Evolutionary conservation across 2,113 vertebrate genomes (phyloP).

Genomic region (Formicarius rufipectus): DNA sequence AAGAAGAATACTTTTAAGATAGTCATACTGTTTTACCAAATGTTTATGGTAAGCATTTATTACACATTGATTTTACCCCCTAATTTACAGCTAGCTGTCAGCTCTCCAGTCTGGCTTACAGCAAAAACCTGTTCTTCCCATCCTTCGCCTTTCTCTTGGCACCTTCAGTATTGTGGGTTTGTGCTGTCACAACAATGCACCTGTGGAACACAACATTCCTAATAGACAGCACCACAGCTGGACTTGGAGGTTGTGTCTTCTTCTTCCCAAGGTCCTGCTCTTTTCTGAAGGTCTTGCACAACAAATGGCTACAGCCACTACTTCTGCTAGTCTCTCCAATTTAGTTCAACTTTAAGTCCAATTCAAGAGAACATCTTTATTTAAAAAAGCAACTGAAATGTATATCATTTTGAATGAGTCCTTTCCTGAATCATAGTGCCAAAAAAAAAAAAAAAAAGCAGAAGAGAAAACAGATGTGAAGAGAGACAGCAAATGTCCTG

Average conservation of each 20-base stretch:
- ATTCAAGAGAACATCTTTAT: not conserved
- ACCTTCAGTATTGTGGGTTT: not conserved
- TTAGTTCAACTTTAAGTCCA: not conserved
- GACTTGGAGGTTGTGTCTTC: not conserved
- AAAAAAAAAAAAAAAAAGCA: not conserved
- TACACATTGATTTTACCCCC: not conserved
- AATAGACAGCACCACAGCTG: not conserved
- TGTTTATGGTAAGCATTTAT: not conserved
- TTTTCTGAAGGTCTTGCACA: not conserved
- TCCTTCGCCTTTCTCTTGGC: not conserved
- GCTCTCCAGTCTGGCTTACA: not conserved
- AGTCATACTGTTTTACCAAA: not conserved
- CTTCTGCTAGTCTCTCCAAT: not conserved
- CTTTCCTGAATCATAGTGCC: not conserved
- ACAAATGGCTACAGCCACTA: not conserved
- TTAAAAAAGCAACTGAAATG: not conserved
- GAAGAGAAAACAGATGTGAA: not conserved
- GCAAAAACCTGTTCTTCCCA: not conserved
- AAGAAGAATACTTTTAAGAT: not conserved
- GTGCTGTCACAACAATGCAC: not conserved
- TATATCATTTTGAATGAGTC: not conserved
- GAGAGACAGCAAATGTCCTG: not conserved
- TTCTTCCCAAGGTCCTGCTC: not conserved
- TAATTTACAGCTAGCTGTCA: not conserved
- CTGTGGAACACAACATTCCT: not conserved